Evolutionary conservation across 2,797 vertebrate species (phyloP), one percentile per base, ranked within the genome.

Genomic region (Malurus leucopterus): DNA sequence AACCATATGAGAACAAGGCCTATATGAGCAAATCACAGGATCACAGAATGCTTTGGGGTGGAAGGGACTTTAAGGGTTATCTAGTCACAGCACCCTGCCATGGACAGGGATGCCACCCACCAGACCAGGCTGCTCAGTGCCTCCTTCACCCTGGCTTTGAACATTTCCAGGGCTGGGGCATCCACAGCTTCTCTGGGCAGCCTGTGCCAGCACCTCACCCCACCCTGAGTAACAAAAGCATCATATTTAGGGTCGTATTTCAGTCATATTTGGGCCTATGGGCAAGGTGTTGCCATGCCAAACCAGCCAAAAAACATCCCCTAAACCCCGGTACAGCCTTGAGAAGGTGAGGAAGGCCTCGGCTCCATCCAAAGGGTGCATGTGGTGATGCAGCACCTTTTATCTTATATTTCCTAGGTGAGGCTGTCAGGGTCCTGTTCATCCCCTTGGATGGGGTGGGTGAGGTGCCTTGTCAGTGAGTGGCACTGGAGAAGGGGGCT

Each of bases 231-330:
- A 44, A 69, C 41, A 13, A 69, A 70, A 70, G 24, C 20, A 18
- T 21, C 26, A 7, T 27, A 26, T 22, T 29, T 34, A 40, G 40
- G 36, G 36, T 36, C 36, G 12, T 36, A 36, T 36, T 36, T 36
- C 36, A 36, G 36, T 36, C 36, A 36, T 36, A 36, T 36, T 36
- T 36, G 5, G 22, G 5, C 11, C 30, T 14, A 15, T 19, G 30
- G 18, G 41, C 20, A 32, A 38, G 0, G 0, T 17, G 14, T 4
- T 43, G 36, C 15, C 3, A 1, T 9, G 13, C n/a, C 44, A 57
- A 86, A 32, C 18, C 43, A 81, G 8, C 13, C 34, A 36, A 36
- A 36, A 79, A 75, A 53, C 6, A 2, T 12, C 26, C 24, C 19
- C 40, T 38, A 34, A 17, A 17, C 17, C 40, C 20, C 36, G 9